A percentile compares a stretch with the other conserved stretches of the same genome.
These are phyloP conservation scores for Acleris literana DNA, from an alignment of 2,888 invertebrate species.

Conservation along the genomic window DNA sequence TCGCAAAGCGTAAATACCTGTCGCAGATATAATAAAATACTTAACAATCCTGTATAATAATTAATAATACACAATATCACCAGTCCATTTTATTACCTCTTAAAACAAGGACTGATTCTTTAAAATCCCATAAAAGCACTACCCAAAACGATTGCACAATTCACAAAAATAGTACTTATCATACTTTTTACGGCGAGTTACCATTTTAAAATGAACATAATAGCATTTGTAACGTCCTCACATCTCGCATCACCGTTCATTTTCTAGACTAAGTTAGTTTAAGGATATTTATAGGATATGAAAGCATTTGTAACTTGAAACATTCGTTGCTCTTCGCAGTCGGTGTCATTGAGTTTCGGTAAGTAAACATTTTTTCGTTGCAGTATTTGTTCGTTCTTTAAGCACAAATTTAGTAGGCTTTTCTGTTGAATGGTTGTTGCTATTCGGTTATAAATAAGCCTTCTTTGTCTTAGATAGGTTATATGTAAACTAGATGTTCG, in stretches of 20 bases:
- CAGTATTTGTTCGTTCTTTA: conserved; percentile 69
- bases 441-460: conserved; percentile 60
- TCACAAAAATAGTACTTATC: conserved; percentile 44
- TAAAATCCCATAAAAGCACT: conserved; percentile 1
- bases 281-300: conserved; percentile 46
- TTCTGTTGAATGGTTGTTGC: conserved; percentile 65
- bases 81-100: neutral
- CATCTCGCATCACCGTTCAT: conserved; percentile 51
- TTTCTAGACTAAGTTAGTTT: conserved; percentile 71
- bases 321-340: conserved; percentile 66
- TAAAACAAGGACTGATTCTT: conserved; percentile 16
- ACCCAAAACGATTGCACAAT: conserved; percentile 11
- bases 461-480: conserved; percentile 77
- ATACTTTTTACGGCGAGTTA: conserved; percentile 24
- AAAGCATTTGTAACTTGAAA: conserved; percentile 73
- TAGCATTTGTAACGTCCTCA: conserved; percentile 15
- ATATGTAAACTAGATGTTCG: conserved; percentile 72
- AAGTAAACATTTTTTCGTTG: conserved; percentile 53
- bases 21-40: too few relatives aligned
- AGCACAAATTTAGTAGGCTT: conserved; percentile 65
- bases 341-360: conserved; percentile 46
- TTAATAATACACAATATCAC: neutral
- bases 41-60: neutral
- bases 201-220: neutral
- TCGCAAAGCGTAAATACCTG: too few relatives aligned